Conservation (phyloP, 2,888 invertebrate genomes). For the Acleris emargana region DNA sequence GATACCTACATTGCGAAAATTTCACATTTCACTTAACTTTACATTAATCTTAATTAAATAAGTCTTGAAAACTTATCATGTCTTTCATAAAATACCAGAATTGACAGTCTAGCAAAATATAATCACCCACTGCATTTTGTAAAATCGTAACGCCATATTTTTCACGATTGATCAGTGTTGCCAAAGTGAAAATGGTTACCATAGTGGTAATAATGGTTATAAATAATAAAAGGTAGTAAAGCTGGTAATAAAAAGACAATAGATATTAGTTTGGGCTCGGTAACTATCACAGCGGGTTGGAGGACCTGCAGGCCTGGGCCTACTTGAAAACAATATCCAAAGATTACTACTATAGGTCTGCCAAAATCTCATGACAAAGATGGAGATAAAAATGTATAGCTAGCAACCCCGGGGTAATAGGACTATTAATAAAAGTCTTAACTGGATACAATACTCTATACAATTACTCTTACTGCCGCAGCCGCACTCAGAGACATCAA, state of each 20-base stretch:
- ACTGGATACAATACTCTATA: too few species aligned
- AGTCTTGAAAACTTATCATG: constrained; percentile 61
- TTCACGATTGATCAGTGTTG: constrained; percentile 58
- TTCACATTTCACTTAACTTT: constrained; percentile 73
- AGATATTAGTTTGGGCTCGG: too few species aligned
- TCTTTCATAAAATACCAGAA: constrained; percentile 69
- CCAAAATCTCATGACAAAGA: too few species aligned
- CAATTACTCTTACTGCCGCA: too few species aligned
- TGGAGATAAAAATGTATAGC: too few species aligned
- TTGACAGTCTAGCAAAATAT: constrained; percentile 71
- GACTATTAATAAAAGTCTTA: too few species aligned
- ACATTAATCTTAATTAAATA: constrained; percentile 55
- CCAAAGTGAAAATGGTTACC: constrained; percentile 40
- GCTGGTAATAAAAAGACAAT: background rate
- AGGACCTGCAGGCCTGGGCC: too few species aligned
- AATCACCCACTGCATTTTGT: constrained; percentile 74
- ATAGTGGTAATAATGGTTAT: constrained; percentile 7
- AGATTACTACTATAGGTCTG: too few species aligned
- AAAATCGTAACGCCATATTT: constrained; percentile 77
- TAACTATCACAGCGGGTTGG: too few species aligned
- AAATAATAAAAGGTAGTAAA: constrained; percentile 11
- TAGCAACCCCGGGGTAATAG: too few species aligned
- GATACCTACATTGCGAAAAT: constrained; percentile 75
- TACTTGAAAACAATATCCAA: too few species aligned
- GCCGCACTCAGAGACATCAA: too few species aligned